These are phyloP conservation scores for Venusia cambrica DNA, from an alignment of 2,888 invertebrate genomes.

Conservation along the genomic window DNA sequence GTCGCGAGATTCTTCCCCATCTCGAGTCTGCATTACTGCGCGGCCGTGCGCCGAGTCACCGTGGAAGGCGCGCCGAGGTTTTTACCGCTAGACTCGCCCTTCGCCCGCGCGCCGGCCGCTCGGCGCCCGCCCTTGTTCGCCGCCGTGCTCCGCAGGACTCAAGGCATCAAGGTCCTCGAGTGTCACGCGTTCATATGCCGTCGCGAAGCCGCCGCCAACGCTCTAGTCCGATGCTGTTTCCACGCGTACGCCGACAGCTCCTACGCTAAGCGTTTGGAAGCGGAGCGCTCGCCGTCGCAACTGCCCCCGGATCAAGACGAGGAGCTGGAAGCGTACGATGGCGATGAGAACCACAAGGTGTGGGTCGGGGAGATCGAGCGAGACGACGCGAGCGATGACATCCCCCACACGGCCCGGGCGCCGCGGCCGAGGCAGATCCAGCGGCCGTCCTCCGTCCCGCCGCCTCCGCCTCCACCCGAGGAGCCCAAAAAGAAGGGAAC, in stretches of 20 bases:
- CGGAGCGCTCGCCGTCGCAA: slow-evolving; percentile 74
- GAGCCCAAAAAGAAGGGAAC: slow-evolving; percentile 83
- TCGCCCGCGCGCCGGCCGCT: slow-evolving; percentile 94
- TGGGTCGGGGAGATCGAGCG: slow-evolving; percentile 93
- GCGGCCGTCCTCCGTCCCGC: slow-evolving; percentile 90
- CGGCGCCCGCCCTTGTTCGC: slow-evolving; percentile 98
- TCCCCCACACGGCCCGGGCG: slow-evolving; percentile 82
- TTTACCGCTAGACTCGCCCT: slow-evolving; percentile 96
- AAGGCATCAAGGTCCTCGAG: slow-evolving; percentile 98
- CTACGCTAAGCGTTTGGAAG: slow-evolving; percentile 91
- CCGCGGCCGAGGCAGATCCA: slow-evolving; percentile 90
- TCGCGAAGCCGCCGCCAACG: slow-evolving; percentile 97
- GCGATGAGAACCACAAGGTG: slow-evolving; percentile 96
- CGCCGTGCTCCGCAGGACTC: slow-evolving; percentile 96
- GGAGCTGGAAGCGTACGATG: slow-evolving; percentile 92
- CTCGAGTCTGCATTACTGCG: slow-evolving; percentile 96
- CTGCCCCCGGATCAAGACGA: slow-evolving; percentile 80
- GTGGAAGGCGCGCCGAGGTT: slow-evolving; percentile 90
- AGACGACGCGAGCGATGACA: slow-evolving; percentile 86
- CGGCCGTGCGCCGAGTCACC: slow-evolving; percentile 94
- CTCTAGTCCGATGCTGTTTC: slow-evolving; percentile 97
- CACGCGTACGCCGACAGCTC: slow-evolving; percentile 98
- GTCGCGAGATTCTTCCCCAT: slow-evolving; percentile 98
- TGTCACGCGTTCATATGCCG: slow-evolving; percentile 99
- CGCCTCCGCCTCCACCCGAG: slow-evolving; percentile 88